Evolutionary conservation across 2,797 vertebrate species (phyloP), one percentile per base, ranked within the genome.

Genomic region (Cynopterus sphinx): DNA sequence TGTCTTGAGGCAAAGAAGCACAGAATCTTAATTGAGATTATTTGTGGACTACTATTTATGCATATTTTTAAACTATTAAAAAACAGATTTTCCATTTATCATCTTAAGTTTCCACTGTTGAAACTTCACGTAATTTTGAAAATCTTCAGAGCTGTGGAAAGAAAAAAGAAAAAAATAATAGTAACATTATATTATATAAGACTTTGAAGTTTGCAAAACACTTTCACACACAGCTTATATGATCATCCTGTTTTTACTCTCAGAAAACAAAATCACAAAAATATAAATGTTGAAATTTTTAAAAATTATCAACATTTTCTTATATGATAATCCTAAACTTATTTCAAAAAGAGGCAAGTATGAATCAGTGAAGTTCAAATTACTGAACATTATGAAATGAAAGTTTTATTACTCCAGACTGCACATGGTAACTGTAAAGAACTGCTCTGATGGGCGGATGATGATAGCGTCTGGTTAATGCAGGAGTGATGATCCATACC

Each of bases 1-100:
- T 55, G 81, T 96, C 81, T 96, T 10, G 91, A 90, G 70, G 39
- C 84, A 95, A 84, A 94, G n/a, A 97, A 96, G 43, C 90, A 86
- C 91, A 88, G 92, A 95, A 57, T 74, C 83, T 87, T 92, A 71
- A 84, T 78, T 74, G 70, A 89, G 91, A 82, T 96, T 93, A 85
- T 91, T 84, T 94, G 61, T 91, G 46, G 26, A 28, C 36, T 91
- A 49, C 84, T 95, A 15, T 88, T 87, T 94, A 78, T 83, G 63
- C 43, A 65, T 96, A 70, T 70, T 97, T 86, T 65, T 46, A 84
- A 96, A 77, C 67, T 83, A 21, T 78, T 59, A 84, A 53, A 90
- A 81, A 93, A 83, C 90, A 26, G 94, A 63, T 65, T 94, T 96
- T 91, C 65, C 91, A 8, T 86, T 65, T 95, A 91, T 73, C 79